Base-by-base conservation (phyloP, 2,888 invertebrate species). In the Oxytorus armatus region DNA sequence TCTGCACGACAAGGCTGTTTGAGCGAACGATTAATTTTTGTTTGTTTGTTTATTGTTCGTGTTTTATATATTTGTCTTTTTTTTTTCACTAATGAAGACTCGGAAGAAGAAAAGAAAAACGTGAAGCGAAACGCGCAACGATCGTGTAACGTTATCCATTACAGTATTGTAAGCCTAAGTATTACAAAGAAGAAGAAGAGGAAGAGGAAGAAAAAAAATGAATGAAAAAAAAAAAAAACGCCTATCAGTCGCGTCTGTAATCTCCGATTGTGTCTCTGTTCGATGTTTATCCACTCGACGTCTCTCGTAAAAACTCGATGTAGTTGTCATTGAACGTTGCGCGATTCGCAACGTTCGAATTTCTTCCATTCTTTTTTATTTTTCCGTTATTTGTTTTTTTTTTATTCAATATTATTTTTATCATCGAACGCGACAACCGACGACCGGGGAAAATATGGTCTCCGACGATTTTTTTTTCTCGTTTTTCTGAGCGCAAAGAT, bases 81-180 rank as follows among this genome's bases (percentile, higher is more conserved):
- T 70, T 16, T 66, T 44, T 73, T 51, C 44, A 47, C 74, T 47
- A 63, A 61, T 36, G 61, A 79, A 57, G 82, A 75, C 73, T 59
- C 39, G 72, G 23, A 59, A 51, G 47, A 74, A 57, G 57, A 61
- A 44, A 63, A 29, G 53, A n/a, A 77, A 66, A 69, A 78, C 53
- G 68, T 29, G 33, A 68, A 57, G 72, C 47, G 74, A 82, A 85
- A 84, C 82, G 74, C 57, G 75, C 79, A 86, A 84, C 85, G 85
- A 84, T 85, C 85, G 84, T 85, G 83, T 84, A 85, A 86, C 86
- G 85, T 88, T 88, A 86, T 88, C 86, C 85, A 86, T 83, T 89
- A 86, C 88, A 89, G 88, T 89, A 89, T 89, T 89, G 88, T 89
- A 89, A 89, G 86, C 84, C 86, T 88, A 87, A 89, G 87, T 88